Base-by-base conservation (phyloP, 92 coral and sea anemone genomes). In the Bergia sp. region DNA sequence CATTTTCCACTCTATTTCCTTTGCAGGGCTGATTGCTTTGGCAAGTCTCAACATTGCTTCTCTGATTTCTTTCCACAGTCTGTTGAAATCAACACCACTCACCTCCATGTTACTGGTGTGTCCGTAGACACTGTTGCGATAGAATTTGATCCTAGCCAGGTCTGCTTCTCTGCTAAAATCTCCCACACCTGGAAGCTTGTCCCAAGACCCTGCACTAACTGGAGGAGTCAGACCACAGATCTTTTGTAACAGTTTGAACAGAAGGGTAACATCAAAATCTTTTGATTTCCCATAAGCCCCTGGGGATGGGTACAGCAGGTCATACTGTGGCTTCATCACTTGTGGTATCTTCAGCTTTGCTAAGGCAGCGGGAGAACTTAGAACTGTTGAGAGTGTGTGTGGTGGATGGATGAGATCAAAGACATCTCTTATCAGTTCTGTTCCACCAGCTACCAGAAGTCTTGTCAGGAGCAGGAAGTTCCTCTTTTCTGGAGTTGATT, bases 11-110 rank as follows among this genome's bases (percentile, higher is more conserved):
- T 88, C 82, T 12, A 5, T 40, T 50, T 80, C 53, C 86, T 91
- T 91, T 5, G 45, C 83, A 11, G 16, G 37, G 4, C 89, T 45
- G 37, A 90, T 37, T 20, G 21, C 11, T 20, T 37, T 90, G 18
- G 90, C 93, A 76, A 89, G 87, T 77, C 93, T 61, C 81, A 93
- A 39, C 13, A 93, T 79, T 42, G 93, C 87, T 18, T 89, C 92
- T 0, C 86, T 91, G 43, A 91, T 80, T 29, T 82, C 86, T 9
- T 20, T 73, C 95, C 95, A 93, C 20, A 80, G 82, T 39, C 16
- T 43, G 1, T 64, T 6, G 72, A 93, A 91, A 57, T 89, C 81
- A 1, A 69, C 16, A 66, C 88, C 90, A 10, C 80, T 23, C 21
- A 93, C 65, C 77, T 89, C 93, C 95, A 93, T 86, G 55, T 66